These are phyloP conservation scores for Xestia sexstrigata DNA, from an alignment of 2,888 invertebrate species.

Conservation along the genomic window DNA sequence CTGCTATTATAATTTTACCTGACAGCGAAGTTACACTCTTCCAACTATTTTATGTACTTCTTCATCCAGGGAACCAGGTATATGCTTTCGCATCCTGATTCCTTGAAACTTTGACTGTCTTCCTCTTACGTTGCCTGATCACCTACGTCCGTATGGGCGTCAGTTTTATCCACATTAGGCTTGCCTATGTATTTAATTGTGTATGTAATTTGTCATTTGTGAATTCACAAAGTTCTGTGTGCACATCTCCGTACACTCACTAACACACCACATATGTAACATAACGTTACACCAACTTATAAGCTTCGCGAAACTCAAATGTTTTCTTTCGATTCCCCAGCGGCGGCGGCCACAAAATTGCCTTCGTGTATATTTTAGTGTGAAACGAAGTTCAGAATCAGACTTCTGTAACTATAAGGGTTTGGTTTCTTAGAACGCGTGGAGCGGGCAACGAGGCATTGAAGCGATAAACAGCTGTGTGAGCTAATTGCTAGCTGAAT, in stretches of 20 bases:
- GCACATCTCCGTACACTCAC: slow-evolving; percentile 2
- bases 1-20: neutral
- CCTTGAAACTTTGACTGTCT: neutral
- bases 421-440: neutral
- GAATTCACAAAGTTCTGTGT: neutral
- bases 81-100: neutral
- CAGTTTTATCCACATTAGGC: neutral
- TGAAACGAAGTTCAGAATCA: slow-evolving; percentile 50
- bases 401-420: slow-evolving; percentile 19
- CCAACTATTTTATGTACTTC: neutral
- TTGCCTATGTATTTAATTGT: no score
- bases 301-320: slow-evolving; percentile 56
- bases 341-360: slow-evolving; percentile 63
- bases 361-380: slow-evolving; percentile 70
- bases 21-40: neutral
- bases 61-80: neutral
- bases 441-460: neutral
- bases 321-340: slow-evolving; percentile 69
- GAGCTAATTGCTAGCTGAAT: no score
- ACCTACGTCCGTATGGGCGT: neutral
- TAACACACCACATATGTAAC: slow-evolving; percentile 31
- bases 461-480: neutral
- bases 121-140: neutral
- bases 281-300: slow-evolving; percentile 35
- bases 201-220: no score